phyloP scores from a whole-genome alignment of 2,113 vertebrate species.

The Aptenodytes patagonicus region DNA sequence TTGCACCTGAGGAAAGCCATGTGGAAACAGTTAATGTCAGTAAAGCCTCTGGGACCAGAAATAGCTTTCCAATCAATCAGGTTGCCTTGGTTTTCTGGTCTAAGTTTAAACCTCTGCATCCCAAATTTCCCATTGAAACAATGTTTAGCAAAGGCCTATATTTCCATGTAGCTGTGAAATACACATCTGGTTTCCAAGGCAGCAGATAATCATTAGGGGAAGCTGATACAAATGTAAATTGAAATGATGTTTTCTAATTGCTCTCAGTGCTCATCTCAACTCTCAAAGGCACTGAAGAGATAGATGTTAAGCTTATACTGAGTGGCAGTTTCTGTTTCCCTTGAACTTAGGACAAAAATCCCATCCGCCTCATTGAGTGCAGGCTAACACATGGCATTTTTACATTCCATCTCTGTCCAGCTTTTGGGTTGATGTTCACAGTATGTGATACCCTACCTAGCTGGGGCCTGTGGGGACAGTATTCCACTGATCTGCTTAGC shows the following conservation, averaged over 20 bases:
- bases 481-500: neutral
- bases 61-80: neutral
- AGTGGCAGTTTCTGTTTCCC: neutral
- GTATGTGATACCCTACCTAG: neutral
- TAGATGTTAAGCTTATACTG: neutral
- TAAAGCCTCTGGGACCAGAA: neutral
- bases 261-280: neutral
- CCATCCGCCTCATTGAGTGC: neutral
- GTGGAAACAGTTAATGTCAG: neutral
- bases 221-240: neutral
- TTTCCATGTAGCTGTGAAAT: neutral
- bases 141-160: neutral
- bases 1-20: neutral
- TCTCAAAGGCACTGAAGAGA: neutral
- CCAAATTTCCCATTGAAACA: neutral
- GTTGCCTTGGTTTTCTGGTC: neutral
- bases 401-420: neutral
- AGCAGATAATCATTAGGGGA: neutral
- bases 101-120: neutral
- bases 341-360: neutral
- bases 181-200: neutral
- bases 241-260: neutral
- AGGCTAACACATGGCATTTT: neutral
- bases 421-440: rapidly evolving
- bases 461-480: neutral